A percentile compares a stretch with the other conserved stretches of the same genome.
These are phyloP conservation scores for Drosophila equinoxialis DNA, from an alignment of 1,140 invertebrate genomes.

Conservation along the genomic window DNA sequence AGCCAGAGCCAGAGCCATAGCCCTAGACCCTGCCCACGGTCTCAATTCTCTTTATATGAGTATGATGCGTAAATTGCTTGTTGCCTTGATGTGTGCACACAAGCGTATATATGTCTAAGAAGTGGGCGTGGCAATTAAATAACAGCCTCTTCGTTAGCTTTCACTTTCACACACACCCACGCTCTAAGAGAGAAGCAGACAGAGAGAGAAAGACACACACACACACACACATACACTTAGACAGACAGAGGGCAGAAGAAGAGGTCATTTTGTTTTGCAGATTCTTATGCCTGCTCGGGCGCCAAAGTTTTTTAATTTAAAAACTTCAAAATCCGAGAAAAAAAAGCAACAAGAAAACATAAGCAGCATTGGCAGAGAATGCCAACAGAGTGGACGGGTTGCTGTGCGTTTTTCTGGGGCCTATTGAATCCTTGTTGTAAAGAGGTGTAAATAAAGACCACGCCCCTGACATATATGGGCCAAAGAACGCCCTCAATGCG, in stretches of 20 bases:
- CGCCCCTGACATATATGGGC: slow-evolving; percentile 22
- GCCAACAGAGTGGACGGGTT: slow-evolving; percentile 22
- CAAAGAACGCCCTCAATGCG: slow-evolving; percentile 11
- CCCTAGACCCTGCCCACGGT: not conserved
- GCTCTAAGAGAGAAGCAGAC: slow-evolving; percentile 19
- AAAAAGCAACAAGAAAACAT: slow-evolving; percentile 17
- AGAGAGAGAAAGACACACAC: not conserved
- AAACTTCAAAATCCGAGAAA: slow-evolving; percentile 52
- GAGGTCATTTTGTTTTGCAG: slow-evolving; percentile 3
- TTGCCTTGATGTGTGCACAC: slow-evolving; percentile 62
- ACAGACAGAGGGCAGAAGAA: not conserved
- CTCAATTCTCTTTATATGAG: not conserved
- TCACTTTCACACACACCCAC: slow-evolving; percentile 33
- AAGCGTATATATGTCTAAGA: slow-evolving; percentile 42
- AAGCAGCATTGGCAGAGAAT: slow-evolving; percentile 3
- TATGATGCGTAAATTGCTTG: slow-evolving; percentile 19
- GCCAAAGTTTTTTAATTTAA: slow-evolving; percentile 79
- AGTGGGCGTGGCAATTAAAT: slow-evolving; percentile 68
- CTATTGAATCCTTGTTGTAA: slow-evolving; percentile 2
- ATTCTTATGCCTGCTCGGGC: slow-evolving; percentile 9
- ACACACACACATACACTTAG: slow-evolving; percentile 6
- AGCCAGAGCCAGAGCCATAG: not conserved
- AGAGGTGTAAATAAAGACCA: slow-evolving; percentile 60
- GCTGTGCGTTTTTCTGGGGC: not conserved
- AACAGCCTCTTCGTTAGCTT: slow-evolving; percentile 38